phyloP scores from a whole-genome alignment of 2,797 vertebrate genomes.

The Coccyzus lansbergi region DNA sequence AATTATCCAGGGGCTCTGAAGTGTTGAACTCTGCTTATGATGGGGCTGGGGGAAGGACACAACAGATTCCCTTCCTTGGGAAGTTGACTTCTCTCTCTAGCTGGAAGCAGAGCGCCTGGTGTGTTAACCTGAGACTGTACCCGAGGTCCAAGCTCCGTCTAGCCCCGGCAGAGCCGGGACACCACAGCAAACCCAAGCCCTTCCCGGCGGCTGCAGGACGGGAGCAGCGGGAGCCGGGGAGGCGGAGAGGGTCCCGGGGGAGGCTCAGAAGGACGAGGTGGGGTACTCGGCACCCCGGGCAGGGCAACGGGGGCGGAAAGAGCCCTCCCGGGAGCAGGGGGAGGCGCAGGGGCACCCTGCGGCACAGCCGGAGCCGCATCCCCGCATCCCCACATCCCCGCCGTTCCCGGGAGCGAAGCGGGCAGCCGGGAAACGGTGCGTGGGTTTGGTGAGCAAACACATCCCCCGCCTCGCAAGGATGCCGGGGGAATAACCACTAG shows the following conservation, averaged over 20 bases:
- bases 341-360: background rate
- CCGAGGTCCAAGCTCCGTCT: background rate
- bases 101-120: background rate
- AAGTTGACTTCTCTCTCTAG: rapidly evolving
- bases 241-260: no score
- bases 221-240: no score
- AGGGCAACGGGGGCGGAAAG: background rate
- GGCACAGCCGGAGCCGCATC: background rate
- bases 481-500: no score
- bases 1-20: background rate
- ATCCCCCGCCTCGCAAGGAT: no score
- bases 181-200: no score
- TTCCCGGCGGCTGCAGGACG: no score
- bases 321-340: background rate
- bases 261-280: background rate
- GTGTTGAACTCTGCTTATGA: background rate
- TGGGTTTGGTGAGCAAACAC: no score
- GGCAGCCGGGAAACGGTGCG: no score
- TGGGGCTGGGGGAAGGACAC: background rate
- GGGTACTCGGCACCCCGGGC: background rate
- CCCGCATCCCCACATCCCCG: no score
- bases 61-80: background rate
- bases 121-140: no score
- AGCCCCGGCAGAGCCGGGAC: background rate
- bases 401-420: no score